Evolutionary conservation across 2,113 vertebrate species (phyloP).

Genomic region (Argyrosomus japonicus): DNA sequence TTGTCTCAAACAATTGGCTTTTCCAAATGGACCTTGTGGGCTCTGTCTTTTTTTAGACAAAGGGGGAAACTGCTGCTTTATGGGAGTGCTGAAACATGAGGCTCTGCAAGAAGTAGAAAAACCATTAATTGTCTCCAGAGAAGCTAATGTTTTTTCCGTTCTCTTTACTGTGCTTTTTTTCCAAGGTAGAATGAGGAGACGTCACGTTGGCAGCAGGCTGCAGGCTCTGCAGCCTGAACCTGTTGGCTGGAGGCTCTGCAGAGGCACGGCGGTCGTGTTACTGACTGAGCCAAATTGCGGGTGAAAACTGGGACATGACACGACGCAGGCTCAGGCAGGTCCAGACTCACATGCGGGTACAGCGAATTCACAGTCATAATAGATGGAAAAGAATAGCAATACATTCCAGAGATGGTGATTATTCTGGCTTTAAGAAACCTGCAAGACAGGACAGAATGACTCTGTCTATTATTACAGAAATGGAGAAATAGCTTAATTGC

Average conservation of each 20-base stretch:
- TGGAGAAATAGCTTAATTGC: background rate
- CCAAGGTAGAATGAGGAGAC: background rate
- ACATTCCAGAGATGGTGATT: conserved; percentile 44
- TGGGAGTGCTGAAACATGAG: conserved; percentile 44
- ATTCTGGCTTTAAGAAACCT: conserved; percentile 18
- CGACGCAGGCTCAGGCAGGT: conserved; percentile 59
- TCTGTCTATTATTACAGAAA: conserved; percentile 4
- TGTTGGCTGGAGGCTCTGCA: conserved; percentile 26
- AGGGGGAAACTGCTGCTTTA: conserved; percentile 39
- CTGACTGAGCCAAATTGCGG: conserved; percentile 46
- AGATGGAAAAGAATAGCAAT: conserved; percentile 10
- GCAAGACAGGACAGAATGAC: background rate
- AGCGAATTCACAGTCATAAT: conserved; percentile 31
- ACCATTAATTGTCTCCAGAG: conserved; percentile 65
- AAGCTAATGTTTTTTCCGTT: conserved; percentile 63
- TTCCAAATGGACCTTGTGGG: conserved; percentile 13
- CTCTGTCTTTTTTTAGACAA: conserved; percentile 18
- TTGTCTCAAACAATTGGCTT: conserved; percentile 30
- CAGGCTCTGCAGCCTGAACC: conserved; percentile 33
- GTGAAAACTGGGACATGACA: conserved; percentile 43
- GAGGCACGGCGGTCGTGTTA: background rate
- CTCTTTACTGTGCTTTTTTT: conserved; percentile 42
- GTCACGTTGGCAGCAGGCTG: conserved; percentile 30
- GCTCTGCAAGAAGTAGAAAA: conserved; percentile 46
- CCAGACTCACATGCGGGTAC: background rate